Conservation (phyloP, 2,113 vertebrate genomes). For the Mobula hypostoma region DNA sequence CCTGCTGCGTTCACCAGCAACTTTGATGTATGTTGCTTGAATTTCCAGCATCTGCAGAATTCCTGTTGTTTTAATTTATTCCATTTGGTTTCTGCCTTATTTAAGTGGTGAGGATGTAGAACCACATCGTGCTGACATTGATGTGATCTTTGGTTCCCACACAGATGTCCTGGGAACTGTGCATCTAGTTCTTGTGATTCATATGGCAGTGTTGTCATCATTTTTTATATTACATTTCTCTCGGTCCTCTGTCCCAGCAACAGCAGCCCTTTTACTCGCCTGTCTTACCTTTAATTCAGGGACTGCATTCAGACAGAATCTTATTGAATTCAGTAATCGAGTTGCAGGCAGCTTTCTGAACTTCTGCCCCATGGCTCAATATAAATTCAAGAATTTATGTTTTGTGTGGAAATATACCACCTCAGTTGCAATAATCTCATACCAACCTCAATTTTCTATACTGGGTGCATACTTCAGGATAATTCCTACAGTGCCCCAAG, state of each 20-base stretch:
- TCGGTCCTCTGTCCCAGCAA: neutral
- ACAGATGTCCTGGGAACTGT: neutral
- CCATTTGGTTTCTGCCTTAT: slow-evolving; percentile 30
- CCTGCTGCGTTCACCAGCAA: too few species aligned
- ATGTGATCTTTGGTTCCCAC: neutral
- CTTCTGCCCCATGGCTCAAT: neutral
- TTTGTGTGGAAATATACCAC: neutral
- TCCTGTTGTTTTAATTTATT: slow-evolving; percentile 29
- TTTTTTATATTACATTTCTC: slow-evolving; percentile 12
- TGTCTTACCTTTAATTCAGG: neutral
- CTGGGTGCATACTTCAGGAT: neutral
- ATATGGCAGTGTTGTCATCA: slow-evolving; percentile 16
- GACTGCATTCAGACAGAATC: neutral
- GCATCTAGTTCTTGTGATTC: neutral
- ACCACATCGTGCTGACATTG: neutral
- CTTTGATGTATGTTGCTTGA: too few species aligned
- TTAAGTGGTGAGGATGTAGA: neutral
- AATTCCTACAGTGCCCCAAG: neutral
- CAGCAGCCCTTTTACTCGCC: neutral
- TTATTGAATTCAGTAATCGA: neutral
- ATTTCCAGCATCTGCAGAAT: too few species aligned
- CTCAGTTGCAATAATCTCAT: neutral
- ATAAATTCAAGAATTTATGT: neutral
- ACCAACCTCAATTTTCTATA: neutral
- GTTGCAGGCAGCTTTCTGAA: neutral